phyloP scores from a whole-genome alignment of 2,113 vertebrate genomes.

The Dascyllus trimaculatus region DNA sequence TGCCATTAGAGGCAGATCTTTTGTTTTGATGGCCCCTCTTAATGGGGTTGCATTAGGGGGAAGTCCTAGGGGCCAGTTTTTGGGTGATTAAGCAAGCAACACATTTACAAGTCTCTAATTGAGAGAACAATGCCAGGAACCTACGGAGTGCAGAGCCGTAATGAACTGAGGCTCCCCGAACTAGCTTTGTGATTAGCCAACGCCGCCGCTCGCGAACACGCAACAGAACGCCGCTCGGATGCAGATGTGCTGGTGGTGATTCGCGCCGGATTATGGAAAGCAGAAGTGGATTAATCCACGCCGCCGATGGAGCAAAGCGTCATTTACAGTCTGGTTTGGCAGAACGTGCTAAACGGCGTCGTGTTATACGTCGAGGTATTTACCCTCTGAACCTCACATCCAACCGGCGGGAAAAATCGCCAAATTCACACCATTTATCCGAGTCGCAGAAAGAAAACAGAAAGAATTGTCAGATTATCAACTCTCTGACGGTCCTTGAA shows the following conservation, averaged over 20 bases:
- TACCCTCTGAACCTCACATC: too few relatives aligned
- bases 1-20: conserved; percentile 83
- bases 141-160: conserved; percentile 72
- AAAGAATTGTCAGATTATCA: too few relatives aligned
- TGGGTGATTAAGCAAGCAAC: conserved; percentile 86
- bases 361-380: too few relatives aligned
- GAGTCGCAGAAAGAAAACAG: too few relatives aligned
- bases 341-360: neutral
- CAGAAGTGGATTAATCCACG: conserved; percentile 6
- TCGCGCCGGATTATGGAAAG: neutral
- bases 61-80: conserved; percentile 82
- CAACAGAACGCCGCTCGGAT: conserved; percentile 23
- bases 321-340: neutral
- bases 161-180: conserved; percentile 76
- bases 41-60: conserved; percentile 84
- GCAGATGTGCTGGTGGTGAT: conserved; percentile 10
- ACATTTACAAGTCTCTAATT: conserved; percentile 87
- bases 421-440: too few relatives aligned
- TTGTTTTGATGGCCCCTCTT: conserved; percentile 85
- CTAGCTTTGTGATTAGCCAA: conserved; percentile 69
- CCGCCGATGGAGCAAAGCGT: neutral
- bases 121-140: conserved; percentile 81
- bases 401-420: too few relatives aligned
- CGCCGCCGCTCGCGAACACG: conserved; percentile 26
- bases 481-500: too few relatives aligned